Conservation (phyloP, 2,797 vertebrate genomes). For the Megalops cyprinoides region DNA sequence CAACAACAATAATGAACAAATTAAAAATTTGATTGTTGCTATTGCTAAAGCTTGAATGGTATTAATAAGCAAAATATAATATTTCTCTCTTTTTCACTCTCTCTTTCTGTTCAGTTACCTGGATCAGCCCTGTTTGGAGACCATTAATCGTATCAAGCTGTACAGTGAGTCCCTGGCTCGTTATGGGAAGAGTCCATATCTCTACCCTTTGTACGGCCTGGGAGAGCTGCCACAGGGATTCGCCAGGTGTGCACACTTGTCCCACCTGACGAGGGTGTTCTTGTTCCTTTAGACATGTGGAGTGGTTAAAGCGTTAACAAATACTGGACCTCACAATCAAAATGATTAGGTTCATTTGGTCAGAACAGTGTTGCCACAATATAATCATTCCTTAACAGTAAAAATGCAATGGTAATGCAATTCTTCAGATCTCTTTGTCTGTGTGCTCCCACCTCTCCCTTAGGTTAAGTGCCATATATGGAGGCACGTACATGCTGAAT, state of each 20-base stretch:
- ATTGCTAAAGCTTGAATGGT: too few relatives aligned
- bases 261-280: background rate
- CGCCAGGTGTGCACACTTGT: constrained; percentile 73
- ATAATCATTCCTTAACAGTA: too few relatives aligned
- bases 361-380: too few relatives aligned
- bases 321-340: too few relatives aligned
- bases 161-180: constrained; percentile 92
- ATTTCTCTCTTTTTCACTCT: background rate
- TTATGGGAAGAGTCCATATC: constrained; percentile 91
- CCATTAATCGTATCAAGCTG: constrained; percentile 90
- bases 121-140: constrained; percentile 88
- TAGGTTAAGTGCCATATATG: constrained; percentile 91
- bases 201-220: constrained; percentile 90
- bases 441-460: background rate
- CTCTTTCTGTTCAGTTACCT: constrained; percentile 75
- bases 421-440: too few relatives aligned
- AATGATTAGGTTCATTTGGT: too few relatives aligned
- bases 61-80: background rate
- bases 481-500: constrained; percentile 95
- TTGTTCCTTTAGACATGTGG: background rate
- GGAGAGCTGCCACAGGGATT: constrained; percentile 92
- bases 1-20: too few relatives aligned
- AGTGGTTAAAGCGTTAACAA: too few relatives aligned
- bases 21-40: too few relatives aligned
- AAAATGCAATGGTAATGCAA: too few relatives aligned